Conservation (phyloP, 2,113 vertebrate genomes). For the Epinephelus cyanopodus region DNA sequence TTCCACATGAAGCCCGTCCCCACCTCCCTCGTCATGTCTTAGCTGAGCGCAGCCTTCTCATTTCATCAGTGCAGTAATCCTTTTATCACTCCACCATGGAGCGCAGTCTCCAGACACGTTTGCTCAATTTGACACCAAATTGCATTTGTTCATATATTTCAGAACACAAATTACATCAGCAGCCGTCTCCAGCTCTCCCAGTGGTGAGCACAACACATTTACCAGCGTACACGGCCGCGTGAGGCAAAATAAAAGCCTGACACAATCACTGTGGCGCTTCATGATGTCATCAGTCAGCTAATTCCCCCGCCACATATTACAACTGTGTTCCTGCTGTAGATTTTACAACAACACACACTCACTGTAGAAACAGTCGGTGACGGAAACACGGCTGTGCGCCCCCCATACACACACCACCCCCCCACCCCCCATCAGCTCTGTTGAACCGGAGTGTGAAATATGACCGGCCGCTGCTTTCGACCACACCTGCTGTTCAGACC, state of each 20-base stretch:
- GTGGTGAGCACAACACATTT: neutral
- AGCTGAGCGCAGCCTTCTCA: slow-evolving; percentile 37
- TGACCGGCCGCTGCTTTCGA: slow-evolving; percentile 61
- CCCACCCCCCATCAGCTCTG: slow-evolving; percentile 16
- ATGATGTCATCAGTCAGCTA: slow-evolving; percentile 19
- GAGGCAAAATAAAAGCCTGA: neutral
- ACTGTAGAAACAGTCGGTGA: slow-evolving; percentile 7
- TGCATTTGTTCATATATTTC: slow-evolving; percentile 68
- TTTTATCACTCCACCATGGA: neutral
- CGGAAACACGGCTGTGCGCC: slow-evolving; percentile 8
- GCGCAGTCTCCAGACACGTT: slow-evolving; percentile 40
- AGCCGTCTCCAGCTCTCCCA: slow-evolving; percentile 3
- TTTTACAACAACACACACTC: neutral
- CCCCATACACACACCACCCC: neutral
- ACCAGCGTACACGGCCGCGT: neutral
- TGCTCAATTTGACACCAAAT: slow-evolving; percentile 69
- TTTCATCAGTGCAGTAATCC: slow-evolving; percentile 14
- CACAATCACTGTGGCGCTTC: neutral
- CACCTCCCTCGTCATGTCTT: slow-evolving; percentile 29
- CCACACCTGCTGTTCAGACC: slow-evolving; percentile 76
- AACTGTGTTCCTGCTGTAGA: slow-evolving; percentile 20
- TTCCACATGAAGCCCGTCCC: neutral
- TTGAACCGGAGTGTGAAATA: slow-evolving; percentile 70
- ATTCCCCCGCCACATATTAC: slow-evolving; percentile 17
- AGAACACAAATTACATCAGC: slow-evolving; percentile 58